These are phyloP conservation scores for Solea solea DNA, from an alignment of 2,113 vertebrate genomes.

Conservation along the genomic window DNA sequence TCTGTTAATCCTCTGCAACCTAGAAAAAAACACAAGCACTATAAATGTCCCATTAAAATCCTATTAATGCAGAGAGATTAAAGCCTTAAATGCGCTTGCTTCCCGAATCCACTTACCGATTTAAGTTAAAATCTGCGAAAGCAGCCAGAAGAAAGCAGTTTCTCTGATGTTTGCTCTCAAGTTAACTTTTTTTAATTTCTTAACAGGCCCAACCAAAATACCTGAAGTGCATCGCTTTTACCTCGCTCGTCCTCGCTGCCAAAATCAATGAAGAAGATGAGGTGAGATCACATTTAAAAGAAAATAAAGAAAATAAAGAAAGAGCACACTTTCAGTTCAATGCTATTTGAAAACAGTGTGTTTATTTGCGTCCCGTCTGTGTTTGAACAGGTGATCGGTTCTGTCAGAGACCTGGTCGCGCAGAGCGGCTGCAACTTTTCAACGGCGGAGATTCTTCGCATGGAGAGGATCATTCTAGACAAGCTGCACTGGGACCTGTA, in stretches of 20 bases:
- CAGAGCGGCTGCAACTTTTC: constrained; percentile 86
- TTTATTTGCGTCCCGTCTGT: constrained; percentile 82
- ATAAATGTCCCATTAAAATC: no score
- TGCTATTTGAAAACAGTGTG: constrained; percentile 61
- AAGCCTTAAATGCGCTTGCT: no score
- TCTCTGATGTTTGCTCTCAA: background rate
- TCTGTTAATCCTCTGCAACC: no score
- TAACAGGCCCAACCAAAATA: constrained; percentile 83
- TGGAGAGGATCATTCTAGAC: constrained; percentile 87
- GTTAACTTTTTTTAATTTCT: constrained; percentile 9
- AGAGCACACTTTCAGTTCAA: background rate
- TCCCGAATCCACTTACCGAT: no score
- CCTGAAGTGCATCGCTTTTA: constrained; percentile 80
- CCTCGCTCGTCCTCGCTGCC: constrained; percentile 85
- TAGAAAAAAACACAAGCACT: no score
- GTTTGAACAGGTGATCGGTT: constrained; percentile 86
- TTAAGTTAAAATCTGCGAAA: no score
- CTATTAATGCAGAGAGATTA: no score
- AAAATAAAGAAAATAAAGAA: background rate
- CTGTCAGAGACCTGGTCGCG: constrained; percentile 82
- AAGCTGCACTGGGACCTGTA: constrained; percentile 90
- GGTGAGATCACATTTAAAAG: constrained; percentile 52
- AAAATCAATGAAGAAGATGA: constrained; percentile 87
- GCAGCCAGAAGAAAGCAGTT: no score
- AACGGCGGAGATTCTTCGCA: constrained; percentile 87